Evolutionary conservation across 2,888 invertebrate genomes (phyloP).

Genomic region (Himalopsyche anomala): DNA sequence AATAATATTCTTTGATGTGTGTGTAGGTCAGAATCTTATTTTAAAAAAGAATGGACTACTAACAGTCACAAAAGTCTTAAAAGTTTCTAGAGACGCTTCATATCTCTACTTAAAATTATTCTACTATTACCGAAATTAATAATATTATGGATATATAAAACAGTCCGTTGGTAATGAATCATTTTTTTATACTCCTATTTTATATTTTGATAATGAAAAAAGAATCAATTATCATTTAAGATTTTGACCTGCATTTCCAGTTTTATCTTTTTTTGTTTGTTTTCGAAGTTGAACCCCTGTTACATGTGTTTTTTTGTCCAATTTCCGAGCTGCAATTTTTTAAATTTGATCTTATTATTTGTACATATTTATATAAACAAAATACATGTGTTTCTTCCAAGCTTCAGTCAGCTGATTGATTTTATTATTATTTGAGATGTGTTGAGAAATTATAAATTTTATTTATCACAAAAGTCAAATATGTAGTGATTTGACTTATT

Average conservation of each 20-base stretch:
- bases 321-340: background rate
- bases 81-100: too few relatives aligned
- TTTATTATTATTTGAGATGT: background rate
- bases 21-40: background rate
- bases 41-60: background rate
- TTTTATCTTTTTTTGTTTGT: background rate
- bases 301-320: background rate
- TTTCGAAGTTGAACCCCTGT: background rate
- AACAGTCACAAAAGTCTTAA: too few relatives aligned
- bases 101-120: too few relatives aligned
- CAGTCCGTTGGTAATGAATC: too few relatives aligned
- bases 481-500: background rate
- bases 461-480: background rate
- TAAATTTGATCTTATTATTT: conserved; percentile 18
- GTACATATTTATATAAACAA: conserved; percentile 13
- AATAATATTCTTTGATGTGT: background rate
- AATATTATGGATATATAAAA: too few relatives aligned
- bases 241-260: background rate
- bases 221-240: too few relatives aligned
- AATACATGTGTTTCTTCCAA: conserved; percentile 21
- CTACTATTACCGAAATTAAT: too few relatives aligned
- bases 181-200: too few relatives aligned
- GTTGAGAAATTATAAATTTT: conserved; percentile 27
- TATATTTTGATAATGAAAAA: too few relatives aligned
- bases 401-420: conserved; percentile 9